phyloP scores from a whole-genome alignment of 1,140 invertebrate species.

The Panulirus ornatus region DNA sequence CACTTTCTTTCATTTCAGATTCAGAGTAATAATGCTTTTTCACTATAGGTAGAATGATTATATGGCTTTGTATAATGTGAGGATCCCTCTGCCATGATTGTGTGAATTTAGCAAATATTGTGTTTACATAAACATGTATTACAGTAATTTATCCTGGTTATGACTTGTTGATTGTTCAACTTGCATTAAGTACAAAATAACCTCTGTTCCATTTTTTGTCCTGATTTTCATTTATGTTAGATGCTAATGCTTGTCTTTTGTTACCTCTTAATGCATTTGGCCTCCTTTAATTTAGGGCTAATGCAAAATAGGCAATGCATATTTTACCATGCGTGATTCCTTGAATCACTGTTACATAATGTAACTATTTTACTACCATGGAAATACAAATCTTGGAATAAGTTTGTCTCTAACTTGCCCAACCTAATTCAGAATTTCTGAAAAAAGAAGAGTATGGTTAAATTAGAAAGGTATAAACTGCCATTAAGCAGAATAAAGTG shows the following conservation, averaged over 20 bases:
- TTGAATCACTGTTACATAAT: not conserved
- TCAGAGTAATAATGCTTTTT: no score
- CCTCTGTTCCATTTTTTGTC: not conserved
- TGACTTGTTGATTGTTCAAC: constrained; percentile 5
- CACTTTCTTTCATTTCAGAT: no score
- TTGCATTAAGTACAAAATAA: constrained; percentile 16
- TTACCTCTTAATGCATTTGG: not conserved
- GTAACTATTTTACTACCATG: constrained; percentile 13
- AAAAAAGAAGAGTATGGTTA: no score
- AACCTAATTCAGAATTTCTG: no score
- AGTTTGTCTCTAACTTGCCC: not conserved
- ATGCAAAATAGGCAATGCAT: not conserved
- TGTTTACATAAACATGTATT: no score
- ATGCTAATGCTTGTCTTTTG: not conserved
- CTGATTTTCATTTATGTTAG: not conserved
- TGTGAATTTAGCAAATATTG: no score
- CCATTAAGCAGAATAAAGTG: no score
- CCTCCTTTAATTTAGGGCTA: not conserved
- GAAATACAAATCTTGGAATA: constrained; percentile 18
- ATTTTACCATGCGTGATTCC: not conserved
- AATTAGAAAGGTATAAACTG: no score
- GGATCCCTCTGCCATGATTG: not conserved
- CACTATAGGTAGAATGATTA: not conserved
- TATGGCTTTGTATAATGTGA: not conserved
- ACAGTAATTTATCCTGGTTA: not conserved